Percentiles rank a stretch among this genome's conserved stretches.
Conservation (phyloP, 2,888 invertebrate genomes). For the Erebia ligea region DNA sequence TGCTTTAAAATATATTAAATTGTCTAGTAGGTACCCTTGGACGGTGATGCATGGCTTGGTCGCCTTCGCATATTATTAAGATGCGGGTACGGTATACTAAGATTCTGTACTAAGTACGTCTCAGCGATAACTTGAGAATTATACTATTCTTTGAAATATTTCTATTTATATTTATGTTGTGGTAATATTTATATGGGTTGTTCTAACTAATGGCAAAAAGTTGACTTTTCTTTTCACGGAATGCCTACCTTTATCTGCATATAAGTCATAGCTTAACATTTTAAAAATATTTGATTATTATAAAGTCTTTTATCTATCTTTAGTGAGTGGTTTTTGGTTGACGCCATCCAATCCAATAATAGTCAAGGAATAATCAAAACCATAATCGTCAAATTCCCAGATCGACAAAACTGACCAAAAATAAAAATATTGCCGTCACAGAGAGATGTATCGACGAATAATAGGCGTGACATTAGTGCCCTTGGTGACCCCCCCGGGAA, state of each 20-base stretch:
- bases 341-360: not conserved
- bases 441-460: slow-evolving; percentile 78
- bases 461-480: slow-evolving; percentile 79
- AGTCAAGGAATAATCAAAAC: not conserved
- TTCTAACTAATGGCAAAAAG: no score
- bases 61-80: slow-evolving; percentile 15
- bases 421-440: slow-evolving; percentile 75
- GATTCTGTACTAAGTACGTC: not conserved
- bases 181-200: no score
- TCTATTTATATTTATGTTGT: no score
- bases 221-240: no score
- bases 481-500: slow-evolving; percentile 71
- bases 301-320: not conserved
- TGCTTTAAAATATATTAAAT: slow-evolving; percentile 79
- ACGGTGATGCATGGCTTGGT: slow-evolving; percentile 28
- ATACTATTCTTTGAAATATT: no score
- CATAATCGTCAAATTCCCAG: slow-evolving; percentile 54
- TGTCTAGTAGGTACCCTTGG: slow-evolving; percentile 54
- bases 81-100: not conserved
- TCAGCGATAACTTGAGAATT: not conserved
- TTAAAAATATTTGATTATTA: not conserved
- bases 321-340: not conserved
- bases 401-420: slow-evolving; percentile 64
- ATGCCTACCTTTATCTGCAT: no score
- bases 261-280: no score